These are phyloP conservation scores for Furcula furcula DNA, from an alignment of 2,888 invertebrate genomes.

Conservation along the genomic window DNA sequence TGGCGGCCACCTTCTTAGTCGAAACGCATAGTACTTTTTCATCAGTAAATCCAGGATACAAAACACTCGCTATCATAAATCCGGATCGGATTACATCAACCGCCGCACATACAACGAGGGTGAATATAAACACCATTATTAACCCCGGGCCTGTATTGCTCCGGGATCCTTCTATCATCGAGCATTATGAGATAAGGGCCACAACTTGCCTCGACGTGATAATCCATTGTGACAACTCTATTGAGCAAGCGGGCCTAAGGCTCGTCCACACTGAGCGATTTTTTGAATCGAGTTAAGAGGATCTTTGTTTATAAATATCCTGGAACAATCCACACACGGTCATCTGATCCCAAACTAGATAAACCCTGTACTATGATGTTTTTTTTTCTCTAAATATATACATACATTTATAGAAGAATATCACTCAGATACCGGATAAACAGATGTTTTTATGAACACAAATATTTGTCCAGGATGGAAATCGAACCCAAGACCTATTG, in stretches of 20 bases:
- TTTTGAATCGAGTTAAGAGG: background rate
- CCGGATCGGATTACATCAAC: slow-evolving; percentile 21
- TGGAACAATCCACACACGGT: too few relatives aligned
- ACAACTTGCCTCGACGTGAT: slow-evolving; percentile 32
- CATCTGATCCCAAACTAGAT: too few relatives aligned
- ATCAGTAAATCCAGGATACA: background rate
- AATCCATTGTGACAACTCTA: slow-evolving; percentile 32
- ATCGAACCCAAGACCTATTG: too few relatives aligned
- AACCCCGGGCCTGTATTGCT: slow-evolving; percentile 16
- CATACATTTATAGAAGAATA: too few relatives aligned
- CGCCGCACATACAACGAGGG: slow-evolving; percentile 18
- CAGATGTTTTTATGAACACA: too few relatives aligned
- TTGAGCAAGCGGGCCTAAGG: slow-evolving; percentile 9
- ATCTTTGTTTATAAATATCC: background rate
- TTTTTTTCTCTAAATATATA: too few relatives aligned
- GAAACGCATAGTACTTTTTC: too few relatives aligned
- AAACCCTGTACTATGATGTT: too few relatives aligned
- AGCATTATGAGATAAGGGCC: slow-evolving; percentile 45
- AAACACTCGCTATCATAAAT: background rate
- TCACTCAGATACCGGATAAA: too few relatives aligned
- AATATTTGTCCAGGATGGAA: too few relatives aligned
- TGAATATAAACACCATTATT: slow-evolving; percentile 32
- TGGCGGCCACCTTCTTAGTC: too few relatives aligned
- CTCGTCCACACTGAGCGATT: background rate
- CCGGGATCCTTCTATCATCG: slow-evolving; percentile 37